phyloP scores from a whole-genome alignment of 2,797 vertebrate genomes.

The Aplochiton taeniatus region DNA sequence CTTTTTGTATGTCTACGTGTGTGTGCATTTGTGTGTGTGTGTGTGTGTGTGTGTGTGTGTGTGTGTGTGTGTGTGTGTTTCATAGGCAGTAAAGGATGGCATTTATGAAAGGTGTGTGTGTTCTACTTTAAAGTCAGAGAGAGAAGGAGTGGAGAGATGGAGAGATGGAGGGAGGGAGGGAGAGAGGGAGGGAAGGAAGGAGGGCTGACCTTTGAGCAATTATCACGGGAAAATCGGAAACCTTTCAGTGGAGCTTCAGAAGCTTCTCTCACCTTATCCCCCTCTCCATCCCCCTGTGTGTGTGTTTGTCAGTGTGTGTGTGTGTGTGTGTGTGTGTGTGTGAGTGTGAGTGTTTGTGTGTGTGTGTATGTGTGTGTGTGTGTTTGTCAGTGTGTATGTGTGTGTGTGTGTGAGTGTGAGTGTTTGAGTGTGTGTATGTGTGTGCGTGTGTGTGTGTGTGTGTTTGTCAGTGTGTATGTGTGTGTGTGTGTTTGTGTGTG shows the following conservation, averaged over 20 bases:
- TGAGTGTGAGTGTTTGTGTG: background rate
- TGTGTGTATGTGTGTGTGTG: background rate
- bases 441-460: background rate
- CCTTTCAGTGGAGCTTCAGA: slow-evolving; percentile 57
- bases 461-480: background rate
- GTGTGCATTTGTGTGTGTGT: too few relatives aligned
- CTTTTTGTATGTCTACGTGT: too few relatives aligned
- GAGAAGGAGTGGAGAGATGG: too few relatives aligned
- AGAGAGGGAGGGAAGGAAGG: slow-evolving; percentile 27
- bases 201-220: slow-evolving; percentile 71
- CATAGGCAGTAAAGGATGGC: slow-evolving; percentile 26
- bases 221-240: slow-evolving; percentile 67
- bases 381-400: background rate
- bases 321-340: background rate
- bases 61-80: slow-evolving; percentile 12
- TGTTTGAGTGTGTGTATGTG: background rate
- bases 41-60: slow-evolving; percentile 6
- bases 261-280: slow-evolving; percentile 33
- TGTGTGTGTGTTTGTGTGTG: background rate
- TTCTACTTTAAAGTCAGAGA: slow-evolving; percentile 43
- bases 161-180: too few relatives aligned
- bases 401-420: background rate
- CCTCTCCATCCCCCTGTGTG: slow-evolving; percentile 7
- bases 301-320: background rate
- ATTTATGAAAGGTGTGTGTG: too few relatives aligned